Conservation (phyloP, 53 echinoderm and acorn worm genomes). For the Crossaster papposus region DNA sequence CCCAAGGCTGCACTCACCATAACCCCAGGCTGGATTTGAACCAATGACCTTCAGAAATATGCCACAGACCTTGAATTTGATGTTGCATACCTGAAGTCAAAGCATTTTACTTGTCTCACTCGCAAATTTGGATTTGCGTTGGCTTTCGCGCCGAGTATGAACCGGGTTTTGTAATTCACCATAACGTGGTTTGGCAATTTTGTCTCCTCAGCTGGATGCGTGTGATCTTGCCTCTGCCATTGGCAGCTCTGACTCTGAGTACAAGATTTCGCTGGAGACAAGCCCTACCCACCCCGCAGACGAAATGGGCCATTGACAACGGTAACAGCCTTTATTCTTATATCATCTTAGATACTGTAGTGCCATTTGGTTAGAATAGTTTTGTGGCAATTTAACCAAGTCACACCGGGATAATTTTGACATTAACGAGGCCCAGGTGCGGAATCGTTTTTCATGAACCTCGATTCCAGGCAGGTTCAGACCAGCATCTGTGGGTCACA, state of each 20-base stretch:
- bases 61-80: too few species aligned
- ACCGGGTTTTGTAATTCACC: background rate
- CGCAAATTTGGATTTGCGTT: too few species aligned
- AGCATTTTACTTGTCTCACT: background rate
- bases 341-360: background rate
- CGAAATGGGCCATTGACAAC: conserved; percentile 88
- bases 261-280: conserved; percentile 89
- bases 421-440: too few species aligned
- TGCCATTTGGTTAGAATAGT: background rate
- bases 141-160: too few species aligned
- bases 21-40: too few species aligned
- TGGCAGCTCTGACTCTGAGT: conserved; percentile 74
- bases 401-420: too few species aligned
- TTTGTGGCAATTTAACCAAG: background rate
- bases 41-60: too few species aligned
- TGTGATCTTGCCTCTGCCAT: conserved; percentile 77
- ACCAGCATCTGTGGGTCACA: too few species aligned
- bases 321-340: conserved; percentile 46
- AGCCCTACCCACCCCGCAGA: conserved; percentile 9
- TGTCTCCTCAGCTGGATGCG: conserved; percentile 70
- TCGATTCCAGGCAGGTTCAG: too few species aligned
- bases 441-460: too few species aligned
- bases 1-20: background rate
- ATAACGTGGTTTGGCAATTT: background rate
- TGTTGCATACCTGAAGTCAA: background rate